Percentiles rank a stretch among this genome's conserved stretches.
Conservation (phyloP, 2,797 vertebrate species). For the Nyctibius grandis region DNA sequence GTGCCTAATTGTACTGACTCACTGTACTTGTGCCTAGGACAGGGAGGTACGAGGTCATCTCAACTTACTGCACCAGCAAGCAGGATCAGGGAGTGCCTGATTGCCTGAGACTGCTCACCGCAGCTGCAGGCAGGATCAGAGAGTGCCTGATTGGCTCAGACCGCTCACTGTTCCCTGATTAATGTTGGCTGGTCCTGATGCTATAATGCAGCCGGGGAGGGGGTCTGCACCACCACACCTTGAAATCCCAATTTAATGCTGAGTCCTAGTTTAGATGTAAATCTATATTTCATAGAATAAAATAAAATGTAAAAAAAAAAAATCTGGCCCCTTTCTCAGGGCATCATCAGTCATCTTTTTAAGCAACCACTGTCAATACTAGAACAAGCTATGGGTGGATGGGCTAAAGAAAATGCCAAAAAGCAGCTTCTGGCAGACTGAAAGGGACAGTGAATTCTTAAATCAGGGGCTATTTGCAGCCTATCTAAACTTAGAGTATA, state of each 20-base stretch:
- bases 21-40: no score
- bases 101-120: no score
- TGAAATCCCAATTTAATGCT: neutral
- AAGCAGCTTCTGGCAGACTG: neutral
- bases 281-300: neutral
- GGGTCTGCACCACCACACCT: no score
- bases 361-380: neutral
- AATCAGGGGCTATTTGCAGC: neutral
- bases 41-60: no score
- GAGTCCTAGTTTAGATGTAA: neutral
- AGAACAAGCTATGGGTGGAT: neutral
- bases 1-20: no score
- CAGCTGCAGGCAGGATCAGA: no score
- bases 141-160: no score
- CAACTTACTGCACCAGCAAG: no score
- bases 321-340: neutral
- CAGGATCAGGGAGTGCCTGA: no score
- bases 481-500: neutral
- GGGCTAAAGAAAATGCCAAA: neutral
- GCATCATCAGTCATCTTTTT: neutral
- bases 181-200: no score
- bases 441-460: neutral
- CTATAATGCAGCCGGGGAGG: no score
- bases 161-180: no score
- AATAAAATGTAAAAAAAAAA: neutral